These are phyloP conservation scores for Orthosia gracilis DNA, from an alignment of 2,888 invertebrate species.

Conservation along the genomic window DNA sequence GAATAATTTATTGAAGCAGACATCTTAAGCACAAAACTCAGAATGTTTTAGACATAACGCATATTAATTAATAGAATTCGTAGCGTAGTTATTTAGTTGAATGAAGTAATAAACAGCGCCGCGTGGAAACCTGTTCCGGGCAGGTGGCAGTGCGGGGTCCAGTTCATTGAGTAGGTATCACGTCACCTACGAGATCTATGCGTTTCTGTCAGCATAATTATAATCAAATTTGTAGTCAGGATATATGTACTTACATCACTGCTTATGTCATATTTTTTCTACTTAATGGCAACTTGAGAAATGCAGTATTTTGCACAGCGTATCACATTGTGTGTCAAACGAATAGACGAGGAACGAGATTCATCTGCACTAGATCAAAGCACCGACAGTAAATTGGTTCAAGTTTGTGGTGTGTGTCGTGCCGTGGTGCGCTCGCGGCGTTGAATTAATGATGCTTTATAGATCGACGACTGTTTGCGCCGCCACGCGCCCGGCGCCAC, in stretches of 20 bases:
- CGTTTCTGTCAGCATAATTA: too few relatives aligned
- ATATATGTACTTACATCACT: too few relatives aligned
- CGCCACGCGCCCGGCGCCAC: not conserved
- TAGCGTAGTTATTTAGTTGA: too few relatives aligned
- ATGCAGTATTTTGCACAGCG: not conserved
- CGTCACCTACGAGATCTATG: too few relatives aligned
- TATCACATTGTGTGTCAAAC: not conserved
- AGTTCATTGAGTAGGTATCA: too few relatives aligned
- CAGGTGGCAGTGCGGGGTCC: not conserved
- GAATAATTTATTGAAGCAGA: not conserved
- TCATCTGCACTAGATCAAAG: not conserved
- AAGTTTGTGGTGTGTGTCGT: not conserved
- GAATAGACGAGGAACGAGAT: not conserved
- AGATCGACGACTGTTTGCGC: constrained; percentile 6
- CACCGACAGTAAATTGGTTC: not conserved
- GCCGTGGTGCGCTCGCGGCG: constrained; percentile 19
- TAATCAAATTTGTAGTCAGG: too few relatives aligned
- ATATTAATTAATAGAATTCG: too few relatives aligned
- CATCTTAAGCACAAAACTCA: too few relatives aligned
- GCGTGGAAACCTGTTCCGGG: not conserved
- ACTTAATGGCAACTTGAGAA: not conserved
- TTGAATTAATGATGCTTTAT: constrained; percentile 18
- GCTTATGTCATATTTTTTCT: not conserved
- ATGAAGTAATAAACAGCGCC: too few relatives aligned
- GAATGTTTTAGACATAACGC: too few relatives aligned